Base-by-base conservation (phyloP, 2,888 invertebrate species). In the Seira musarum region DNA sequence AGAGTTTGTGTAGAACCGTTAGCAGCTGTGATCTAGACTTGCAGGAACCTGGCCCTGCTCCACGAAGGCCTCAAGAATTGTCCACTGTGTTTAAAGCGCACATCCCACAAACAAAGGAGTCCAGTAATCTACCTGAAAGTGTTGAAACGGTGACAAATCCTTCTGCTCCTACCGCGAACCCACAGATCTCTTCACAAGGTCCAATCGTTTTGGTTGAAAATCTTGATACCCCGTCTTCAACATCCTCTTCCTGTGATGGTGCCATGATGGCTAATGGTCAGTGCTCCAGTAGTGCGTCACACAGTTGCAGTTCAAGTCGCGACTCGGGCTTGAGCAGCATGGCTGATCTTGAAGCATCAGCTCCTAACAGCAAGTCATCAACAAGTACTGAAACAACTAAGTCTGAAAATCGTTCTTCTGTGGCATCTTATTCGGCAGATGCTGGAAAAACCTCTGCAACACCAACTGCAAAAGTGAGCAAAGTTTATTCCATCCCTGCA, bases 301-400 rank as follows among this genome's bases (percentile, higher is more conserved):
- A 83, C 53, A 84, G 85, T 69, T 85, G 84, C 49, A 84, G 86
- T 60, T 83, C 86, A 68, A 85, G 85, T 68, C 80, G 83, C 40
- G 85, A 86, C 72, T 85, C 85, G 5, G 86, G 86, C 53, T 68
- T 86, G 49, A 83, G 84, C 69, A 86, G 86, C 63, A 86, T 86
- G 84, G 84, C 84, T 13, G 83, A 81, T 17, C 30, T 74, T 10
- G 74, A 76, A 13, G 73, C 79, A 2, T 19, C 82, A 0, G 35
- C 72, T 30, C 46, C 63, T n/a, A 46, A 61, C 49, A 69, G 21
- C 17, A 65, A 74, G 46, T 49, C 15, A 60, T 71, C 67, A 60
- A 25, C 61, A 73, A 22, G 17, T 19, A 64, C 72, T 71, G 76
- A 81, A 71, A 60, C 67, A 53, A n/a, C n/a, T n/a, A 81, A 81